These are phyloP conservation scores for Zosterops pallidus DNA, from an alignment of 2,113 vertebrate species.

Conservation along the genomic window DNA sequence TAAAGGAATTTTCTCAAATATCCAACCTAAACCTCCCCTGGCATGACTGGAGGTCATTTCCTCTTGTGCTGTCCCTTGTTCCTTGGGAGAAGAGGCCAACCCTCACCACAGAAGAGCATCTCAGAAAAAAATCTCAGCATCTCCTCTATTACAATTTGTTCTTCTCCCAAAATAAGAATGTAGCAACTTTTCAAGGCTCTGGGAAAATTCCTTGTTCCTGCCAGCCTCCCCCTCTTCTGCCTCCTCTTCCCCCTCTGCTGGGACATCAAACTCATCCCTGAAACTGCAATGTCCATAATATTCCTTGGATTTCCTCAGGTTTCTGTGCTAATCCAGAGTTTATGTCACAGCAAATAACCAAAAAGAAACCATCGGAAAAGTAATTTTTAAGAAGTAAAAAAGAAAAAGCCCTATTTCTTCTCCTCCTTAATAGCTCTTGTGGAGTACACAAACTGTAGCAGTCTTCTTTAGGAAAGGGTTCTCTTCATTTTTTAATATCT, in stretches of 20 bases:
- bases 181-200: not conserved
- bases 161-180: not conserved
- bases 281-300: not conserved
- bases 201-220: not conserved
- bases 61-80: not conserved
- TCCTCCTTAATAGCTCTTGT: not conserved
- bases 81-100: not conserved
- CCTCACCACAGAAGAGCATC: not conserved
- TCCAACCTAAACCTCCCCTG: not conserved
- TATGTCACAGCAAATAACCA: not conserved
- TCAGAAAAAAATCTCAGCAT: not conserved
- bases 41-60: not conserved
- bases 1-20: not conserved
- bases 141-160: not conserved
- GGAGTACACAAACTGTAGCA: not conserved
- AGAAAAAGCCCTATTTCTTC: not conserved
- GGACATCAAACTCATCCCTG: not conserved
- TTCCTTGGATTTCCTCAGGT: not conserved
- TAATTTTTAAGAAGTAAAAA: accelerated
- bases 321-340: not conserved
- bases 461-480: not conserved
- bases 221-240: not conserved
- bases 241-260: not conserved
- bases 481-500: not conserved
- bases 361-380: not conserved